Conservation (phyloP, 2,113 vertebrate genomes). For the Redunca redunca region DNA sequence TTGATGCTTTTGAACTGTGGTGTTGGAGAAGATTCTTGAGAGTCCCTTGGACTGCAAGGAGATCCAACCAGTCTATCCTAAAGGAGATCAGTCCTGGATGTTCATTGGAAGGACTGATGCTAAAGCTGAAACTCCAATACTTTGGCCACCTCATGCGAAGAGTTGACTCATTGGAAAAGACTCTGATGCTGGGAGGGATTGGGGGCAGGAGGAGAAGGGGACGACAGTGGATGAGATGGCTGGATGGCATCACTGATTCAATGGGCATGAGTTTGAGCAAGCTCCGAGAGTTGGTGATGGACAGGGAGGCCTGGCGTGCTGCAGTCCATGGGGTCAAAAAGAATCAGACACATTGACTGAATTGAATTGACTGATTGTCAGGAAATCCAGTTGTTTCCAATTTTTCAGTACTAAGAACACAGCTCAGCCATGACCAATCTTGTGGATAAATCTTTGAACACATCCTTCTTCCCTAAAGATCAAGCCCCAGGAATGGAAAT, state of each 20-base stretch:
- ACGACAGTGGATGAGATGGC: not conserved
- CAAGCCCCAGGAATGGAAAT: not conserved
- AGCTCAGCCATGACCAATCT: not conserved
- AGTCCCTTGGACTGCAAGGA: not conserved
- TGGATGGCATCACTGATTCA: not conserved
- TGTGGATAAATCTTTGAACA: not conserved
- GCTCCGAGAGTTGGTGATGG: not conserved
- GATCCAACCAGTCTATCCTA: not conserved
- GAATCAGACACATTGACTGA: not conserved
- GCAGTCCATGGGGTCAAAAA: not conserved
- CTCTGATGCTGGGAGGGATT: not conserved
- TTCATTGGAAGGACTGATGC: not conserved
- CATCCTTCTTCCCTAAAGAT: not conserved
- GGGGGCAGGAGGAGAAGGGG: not conserved
- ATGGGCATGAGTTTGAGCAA: not conserved
- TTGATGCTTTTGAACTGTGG: not conserved
- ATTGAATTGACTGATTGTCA: not conserved
- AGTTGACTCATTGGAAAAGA: not conserved
- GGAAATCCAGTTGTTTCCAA: not conserved
- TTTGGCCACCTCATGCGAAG: not conserved
- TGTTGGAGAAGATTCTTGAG: not conserved
- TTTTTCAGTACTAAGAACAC: not conserved
- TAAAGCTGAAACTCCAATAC: not conserved
- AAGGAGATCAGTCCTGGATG: too few species aligned
- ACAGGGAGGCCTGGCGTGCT: not conserved